Evolutionary conservation across 2,797 vertebrate genomes (phyloP), one percentile per base, ranked within the genome.

Genomic region (Pangasius sanitwongsei): DNA sequence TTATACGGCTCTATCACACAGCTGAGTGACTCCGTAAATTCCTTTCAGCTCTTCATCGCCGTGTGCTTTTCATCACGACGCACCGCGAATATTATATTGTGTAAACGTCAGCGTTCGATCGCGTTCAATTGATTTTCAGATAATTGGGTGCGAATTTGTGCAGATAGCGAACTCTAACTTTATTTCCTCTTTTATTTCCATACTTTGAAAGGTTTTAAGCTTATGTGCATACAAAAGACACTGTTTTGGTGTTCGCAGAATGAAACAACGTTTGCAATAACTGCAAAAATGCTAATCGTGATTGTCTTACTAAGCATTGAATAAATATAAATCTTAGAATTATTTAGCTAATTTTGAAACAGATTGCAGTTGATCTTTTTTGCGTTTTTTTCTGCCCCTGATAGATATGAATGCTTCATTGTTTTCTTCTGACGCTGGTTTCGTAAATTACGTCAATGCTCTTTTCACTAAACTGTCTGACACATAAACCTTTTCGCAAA

Each of bases 51-150:
- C 41, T 55, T 61, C 41, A 41, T 31, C 44, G 23, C 74, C 63
- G 48, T 53, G 23, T 86, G 31, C 77, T 25, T 65, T 70, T 67
- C 34, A 78, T 89, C 72, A 82, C 61, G 65, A 67, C 88, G 16
- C 92, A 31, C 86, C 77, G 37, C 34, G 90, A 91, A 92, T 92
- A 91, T 92, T 91, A 89, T 86, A 80, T n/a, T 55, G 77, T 91
- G 90, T 92, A 88, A 93, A 93, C 86, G 34, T 70, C 89, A 57
- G 92, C 31, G 65, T 92, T 61, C 89, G 78, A 94, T 92, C 92
- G 83, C 87, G 75, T 89, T 86, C 85, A 92, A 88, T 94, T 92
- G 91, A 78, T 88, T 90, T 50, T 6, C 28, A 86, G 86, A 91
- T 91, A 91, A 92, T 65, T 89, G 83, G 75, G 86, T 91, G 86